Base-by-base conservation (phyloP, 2,113 vertebrate species). In the Grus americana region DNA sequence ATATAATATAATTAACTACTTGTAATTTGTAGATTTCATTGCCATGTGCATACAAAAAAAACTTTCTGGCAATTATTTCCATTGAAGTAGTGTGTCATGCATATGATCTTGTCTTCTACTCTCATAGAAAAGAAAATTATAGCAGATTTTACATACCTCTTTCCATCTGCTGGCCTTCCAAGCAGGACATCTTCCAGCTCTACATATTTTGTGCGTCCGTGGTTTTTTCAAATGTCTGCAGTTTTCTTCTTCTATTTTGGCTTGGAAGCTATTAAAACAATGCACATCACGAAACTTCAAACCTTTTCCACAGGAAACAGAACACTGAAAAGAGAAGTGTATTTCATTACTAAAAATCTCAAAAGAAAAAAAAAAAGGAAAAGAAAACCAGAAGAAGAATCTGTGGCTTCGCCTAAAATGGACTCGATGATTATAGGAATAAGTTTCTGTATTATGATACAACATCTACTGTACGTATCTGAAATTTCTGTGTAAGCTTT, bases 221-320 rank as follows among this genome's bases (percentile, higher is more conserved):
- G 99, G 99, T 54, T 98, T 98, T 81, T 85, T 97, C 81, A 99
- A 97, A 91, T 98, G 98, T 73, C 96, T 96, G 82, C 99, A 99
- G 54, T 97, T 94, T 42, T 97, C 95, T 30, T 99, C 98, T 74
- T 98, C 98, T 92, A 98, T 95, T 97, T 98, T 97, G 47, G 66
- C 95, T 87, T 98, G 98, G 85, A 98, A 98, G 62, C 96, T 98
- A 86, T 98, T 96, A 86, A 98, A 76, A 72, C 99, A 99, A 93
- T 97, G 65, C 17, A 99, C 97, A 59, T 99, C 98, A 30, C 99
- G 98, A 68, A 98, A 97, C 95, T 99, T 99, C 95, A 98, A 97
- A 72, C 99, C 99, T 73, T 98, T 99, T 36, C 99, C 99, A 97
- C 99, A 99, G 82, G 98, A 99, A 93, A 98, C 98, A 75, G 99